These are phyloP conservation scores for Podarcis cretensis DNA, from an alignment of 2,113 vertebrate species.

Conservation along the genomic window DNA sequence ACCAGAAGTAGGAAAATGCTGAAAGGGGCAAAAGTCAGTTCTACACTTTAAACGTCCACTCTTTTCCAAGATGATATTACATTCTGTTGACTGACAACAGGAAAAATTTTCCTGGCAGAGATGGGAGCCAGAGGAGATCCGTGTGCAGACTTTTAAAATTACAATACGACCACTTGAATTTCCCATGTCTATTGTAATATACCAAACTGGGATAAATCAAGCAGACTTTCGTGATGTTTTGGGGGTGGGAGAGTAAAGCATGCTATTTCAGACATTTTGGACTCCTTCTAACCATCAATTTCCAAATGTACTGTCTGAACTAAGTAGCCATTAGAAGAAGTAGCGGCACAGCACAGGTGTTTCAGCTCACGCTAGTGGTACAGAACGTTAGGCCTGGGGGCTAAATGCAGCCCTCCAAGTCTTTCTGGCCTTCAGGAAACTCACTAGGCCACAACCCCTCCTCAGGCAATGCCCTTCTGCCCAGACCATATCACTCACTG, in stretches of 20 bases:
- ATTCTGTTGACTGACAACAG: conserved; percentile 69
- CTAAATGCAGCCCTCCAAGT: too few relatives aligned
- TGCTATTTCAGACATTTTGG: conserved; percentile 54
- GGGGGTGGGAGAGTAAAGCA: conserved; percentile 47
- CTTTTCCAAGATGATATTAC: conserved; percentile 66
- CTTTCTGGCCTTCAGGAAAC: too few relatives aligned
- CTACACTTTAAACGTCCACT: conserved; percentile 63
- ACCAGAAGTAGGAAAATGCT: background rate
- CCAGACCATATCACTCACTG: too few relatives aligned
- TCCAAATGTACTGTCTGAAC: conserved; percentile 25
- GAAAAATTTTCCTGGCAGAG: conserved; percentile 68
- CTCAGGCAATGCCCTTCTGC: too few relatives aligned
- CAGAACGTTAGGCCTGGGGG: too few relatives aligned
- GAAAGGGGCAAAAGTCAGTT: conserved; percentile 46
- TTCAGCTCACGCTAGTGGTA: conserved; percentile 31
- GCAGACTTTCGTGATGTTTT: conserved; percentile 57
- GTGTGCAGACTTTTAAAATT: conserved; percentile 68
- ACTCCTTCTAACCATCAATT: conserved; percentile 50
- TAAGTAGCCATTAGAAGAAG: conserved; percentile 51
- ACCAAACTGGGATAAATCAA: conserved; percentile 70
- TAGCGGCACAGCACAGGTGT: conserved; percentile 34
- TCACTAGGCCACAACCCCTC: too few relatives aligned
- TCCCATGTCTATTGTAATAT: conserved; percentile 68
- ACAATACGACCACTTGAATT: conserved; percentile 64
- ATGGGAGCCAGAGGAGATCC: conserved; percentile 65